Evolutionary conservation across 37 sponge, comb jelly and placozoan species (phyloP).

Genomic region (Hormiphora californensis): DNA sequence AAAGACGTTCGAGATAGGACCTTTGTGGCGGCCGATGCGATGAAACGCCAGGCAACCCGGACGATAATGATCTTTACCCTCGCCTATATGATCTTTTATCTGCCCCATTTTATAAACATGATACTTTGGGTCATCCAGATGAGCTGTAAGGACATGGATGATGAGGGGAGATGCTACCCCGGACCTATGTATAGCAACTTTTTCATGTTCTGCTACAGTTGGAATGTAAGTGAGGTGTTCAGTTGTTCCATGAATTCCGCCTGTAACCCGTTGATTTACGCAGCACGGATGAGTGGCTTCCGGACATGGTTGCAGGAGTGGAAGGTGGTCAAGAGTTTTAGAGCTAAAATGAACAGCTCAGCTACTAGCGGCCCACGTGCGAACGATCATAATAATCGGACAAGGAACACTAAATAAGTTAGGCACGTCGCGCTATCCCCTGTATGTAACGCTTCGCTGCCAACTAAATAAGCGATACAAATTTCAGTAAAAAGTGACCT

Average conservation of each 20-base stretch:
- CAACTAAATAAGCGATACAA: no score
- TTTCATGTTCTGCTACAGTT: conserved; percentile 53
- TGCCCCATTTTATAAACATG: conserved; percentile 50
- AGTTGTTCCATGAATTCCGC: neutral
- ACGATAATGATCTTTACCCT: conserved; percentile 44
- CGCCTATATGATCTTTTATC: conserved; percentile 28
- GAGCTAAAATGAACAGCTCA: no score
- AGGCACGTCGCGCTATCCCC: no score
- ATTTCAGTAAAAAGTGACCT: no score
- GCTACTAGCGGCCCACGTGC: no score
- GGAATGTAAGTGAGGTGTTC: conserved; percentile 51
- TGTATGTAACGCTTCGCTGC: no score
- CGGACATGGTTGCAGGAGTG: no score
- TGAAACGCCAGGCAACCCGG: conserved; percentile 1
- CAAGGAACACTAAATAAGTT: no score
- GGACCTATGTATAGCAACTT: conserved; percentile 29
- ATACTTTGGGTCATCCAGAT: neutral
- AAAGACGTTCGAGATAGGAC: neutral
- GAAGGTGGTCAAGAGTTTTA: no score
- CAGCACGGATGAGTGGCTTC: neutral
- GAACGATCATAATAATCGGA: no score
- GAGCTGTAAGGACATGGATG: neutral
- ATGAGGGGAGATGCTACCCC: conserved; percentile 13
- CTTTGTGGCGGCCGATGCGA: neutral
- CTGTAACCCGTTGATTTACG: conserved; percentile 33